Base-by-base conservation (phyloP, 2,888 invertebrate species). In the Blastobasis adustella region DNA sequence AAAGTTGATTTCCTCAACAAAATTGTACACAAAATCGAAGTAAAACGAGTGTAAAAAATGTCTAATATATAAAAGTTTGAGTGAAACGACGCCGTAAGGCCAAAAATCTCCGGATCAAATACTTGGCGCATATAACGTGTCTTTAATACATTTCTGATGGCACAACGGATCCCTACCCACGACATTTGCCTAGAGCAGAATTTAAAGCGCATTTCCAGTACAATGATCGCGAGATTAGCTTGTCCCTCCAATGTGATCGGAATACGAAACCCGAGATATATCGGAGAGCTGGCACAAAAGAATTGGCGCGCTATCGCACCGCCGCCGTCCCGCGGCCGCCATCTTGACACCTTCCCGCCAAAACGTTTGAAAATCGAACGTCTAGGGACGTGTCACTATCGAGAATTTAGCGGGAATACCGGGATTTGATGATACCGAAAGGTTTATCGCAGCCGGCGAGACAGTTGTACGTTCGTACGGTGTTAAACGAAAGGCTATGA, bases 271-370 rank as follows among this genome's bases (percentile, higher is more conserved):
- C 73, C 64, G 65, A 67, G 76, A 80, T 79, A 79, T 77, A 78
- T 80, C 71, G 73, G 71, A 60, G 70, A 69, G 67, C 63, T 79
- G 76, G 77, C 77, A 76, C 79, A 77, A 82, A 87, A 85, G 85
- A 83, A 87, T 84, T 82, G 85, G 79, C 68, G 79, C 76, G 79
- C 79, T 83, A 83, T 82, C 82, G n/a, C 77, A 66, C 49, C 61
- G 60, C 69, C 71, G 73, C 71, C 73, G 70, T 66, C 62, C 66
- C 68, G 69, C 58, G 74, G 73, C 70, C 69, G 71, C 79, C 83
- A 82, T 82, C 76, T 82, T 81, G 77, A 67, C 72, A 67, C 55
- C 61, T 66, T 76, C 71, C 70, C 76, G 74, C 77, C 74, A 75
- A 73, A 83, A 73, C 80, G 81, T 82, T 83, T 74, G 78, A 76